These are phyloP conservation scores for Alfaro cultratus DNA, from an alignment of 2,797 vertebrate genomes.

Conservation along the genomic window DNA sequence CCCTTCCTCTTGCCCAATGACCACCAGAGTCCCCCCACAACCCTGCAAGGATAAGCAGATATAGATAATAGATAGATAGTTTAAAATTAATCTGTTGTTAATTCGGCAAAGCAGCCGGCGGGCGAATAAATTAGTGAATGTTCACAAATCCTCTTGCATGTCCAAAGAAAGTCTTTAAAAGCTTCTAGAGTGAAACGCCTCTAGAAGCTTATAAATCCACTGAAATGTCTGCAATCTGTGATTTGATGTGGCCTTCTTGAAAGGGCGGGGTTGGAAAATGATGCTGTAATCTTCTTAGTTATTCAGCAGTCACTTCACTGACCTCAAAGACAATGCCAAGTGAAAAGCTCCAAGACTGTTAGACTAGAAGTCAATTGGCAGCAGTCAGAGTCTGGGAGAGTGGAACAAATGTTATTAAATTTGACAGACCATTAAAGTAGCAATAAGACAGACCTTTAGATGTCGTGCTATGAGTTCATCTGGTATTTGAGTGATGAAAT, in stretches of 20 bases:
- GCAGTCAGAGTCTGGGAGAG: background rate
- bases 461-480: background rate
- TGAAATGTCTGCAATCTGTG: constrained; percentile 20
- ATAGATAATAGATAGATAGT: too few species aligned
- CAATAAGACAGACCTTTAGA: background rate
- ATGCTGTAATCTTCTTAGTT: constrained; percentile 13
- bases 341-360: background rate
- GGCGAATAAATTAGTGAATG: background rate
- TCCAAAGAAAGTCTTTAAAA: background rate
- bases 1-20: too few species aligned
- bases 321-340: background rate
- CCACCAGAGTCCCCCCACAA: too few species aligned
- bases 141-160: background rate
- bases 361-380: background rate
- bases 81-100: background rate
- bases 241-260: constrained; percentile 1
- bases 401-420: background rate
- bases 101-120: background rate
- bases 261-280: constrained; percentile 9
- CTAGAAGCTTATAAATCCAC: constrained; percentile 5
- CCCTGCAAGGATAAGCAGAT: too few species aligned
- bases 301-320: background rate
- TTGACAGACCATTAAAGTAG: background rate
- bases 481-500: background rate
- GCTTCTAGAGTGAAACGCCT: constrained; percentile 13